Percentiles rank a stretch among this genome's conserved stretches.
Conservation (phyloP, 2,113 vertebrate genomes). For the Himantopus leucocephalus region DNA sequence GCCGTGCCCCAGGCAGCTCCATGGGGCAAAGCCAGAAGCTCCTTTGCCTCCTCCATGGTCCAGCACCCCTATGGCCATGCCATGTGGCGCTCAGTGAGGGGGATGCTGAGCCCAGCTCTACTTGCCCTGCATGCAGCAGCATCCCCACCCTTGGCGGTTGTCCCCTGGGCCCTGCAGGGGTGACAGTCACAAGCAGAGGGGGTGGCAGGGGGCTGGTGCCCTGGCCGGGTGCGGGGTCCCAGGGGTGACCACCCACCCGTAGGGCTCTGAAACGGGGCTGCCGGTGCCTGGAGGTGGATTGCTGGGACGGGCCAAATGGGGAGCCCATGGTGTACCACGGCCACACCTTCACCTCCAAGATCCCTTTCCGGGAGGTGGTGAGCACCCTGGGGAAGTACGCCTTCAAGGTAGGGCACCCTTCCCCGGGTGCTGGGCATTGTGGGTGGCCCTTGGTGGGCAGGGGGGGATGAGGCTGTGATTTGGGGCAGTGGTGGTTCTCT, state of each 20-base stretch:
- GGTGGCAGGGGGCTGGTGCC: background rate
- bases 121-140: background rate
- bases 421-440: background rate
- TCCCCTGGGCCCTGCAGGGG: background rate
- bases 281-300: conserved; percentile 93
- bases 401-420: conserved; percentile 83
- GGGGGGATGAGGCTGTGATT: background rate
- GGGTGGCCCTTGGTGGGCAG: background rate
- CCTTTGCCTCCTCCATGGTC: background rate
- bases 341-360: conserved; percentile 93
- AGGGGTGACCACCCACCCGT: background rate
- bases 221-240: background rate
- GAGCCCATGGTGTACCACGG: conserved; percentile 95
- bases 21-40: background rate
- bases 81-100: background rate
- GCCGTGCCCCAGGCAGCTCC: background rate
- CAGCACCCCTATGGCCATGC: background rate
- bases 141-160: background rate
- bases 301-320: conserved; percentile 90
- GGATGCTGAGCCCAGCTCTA: background rate
- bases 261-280: conserved; percentile 91
- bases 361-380: conserved; percentile 90
- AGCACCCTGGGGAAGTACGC: conserved; percentile 86
- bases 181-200: background rate
- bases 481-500: background rate